phyloP scores from a whole-genome alignment of 2,113 vertebrate genomes.

The Cervus canadensis region DNA sequence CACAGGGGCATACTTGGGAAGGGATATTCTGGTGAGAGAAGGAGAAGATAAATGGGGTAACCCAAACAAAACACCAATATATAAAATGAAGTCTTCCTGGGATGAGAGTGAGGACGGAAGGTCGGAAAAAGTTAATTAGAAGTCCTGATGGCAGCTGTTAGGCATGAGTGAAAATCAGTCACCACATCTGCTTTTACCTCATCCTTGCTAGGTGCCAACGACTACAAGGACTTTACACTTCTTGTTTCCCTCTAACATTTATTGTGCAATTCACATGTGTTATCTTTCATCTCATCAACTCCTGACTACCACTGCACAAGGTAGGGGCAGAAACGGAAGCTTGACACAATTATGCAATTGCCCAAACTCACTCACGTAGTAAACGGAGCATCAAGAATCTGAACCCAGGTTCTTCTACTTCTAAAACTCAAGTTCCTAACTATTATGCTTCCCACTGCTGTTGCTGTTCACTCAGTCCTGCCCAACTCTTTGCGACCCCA shows the following conservation, averaged over 20 bases:
- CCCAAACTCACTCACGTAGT: neutral
- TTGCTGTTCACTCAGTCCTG: neutral
- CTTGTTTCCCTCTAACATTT: neutral
- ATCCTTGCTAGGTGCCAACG: neutral
- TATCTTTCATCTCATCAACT: neutral
- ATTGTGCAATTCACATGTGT: neutral
- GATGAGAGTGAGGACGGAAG: neutral
- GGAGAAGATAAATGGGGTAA: neutral
- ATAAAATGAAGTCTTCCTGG: neutral
- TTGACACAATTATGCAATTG: neutral
- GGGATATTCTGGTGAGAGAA: neutral
- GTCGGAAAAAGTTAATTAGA: neutral
- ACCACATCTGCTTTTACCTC: neutral
- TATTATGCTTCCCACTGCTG: neutral
- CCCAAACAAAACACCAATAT: neutral
- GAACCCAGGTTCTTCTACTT: neutral
- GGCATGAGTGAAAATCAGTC: neutral
- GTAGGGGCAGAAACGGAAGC: neutral
- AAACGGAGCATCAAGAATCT: neutral
- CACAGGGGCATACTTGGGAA: neutral
- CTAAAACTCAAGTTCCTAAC: neutral
- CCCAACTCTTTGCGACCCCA: rapidly evolving
- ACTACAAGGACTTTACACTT: neutral
- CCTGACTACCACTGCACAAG: neutral
- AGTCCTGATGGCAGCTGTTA: neutral